A percentile compares a stretch with the other conserved stretches of the same genome.
These are phyloP conservation scores for Trissolcus brochymenae DNA, from an alignment of 2,888 invertebrate genomes.

Conservation along the genomic window DNA sequence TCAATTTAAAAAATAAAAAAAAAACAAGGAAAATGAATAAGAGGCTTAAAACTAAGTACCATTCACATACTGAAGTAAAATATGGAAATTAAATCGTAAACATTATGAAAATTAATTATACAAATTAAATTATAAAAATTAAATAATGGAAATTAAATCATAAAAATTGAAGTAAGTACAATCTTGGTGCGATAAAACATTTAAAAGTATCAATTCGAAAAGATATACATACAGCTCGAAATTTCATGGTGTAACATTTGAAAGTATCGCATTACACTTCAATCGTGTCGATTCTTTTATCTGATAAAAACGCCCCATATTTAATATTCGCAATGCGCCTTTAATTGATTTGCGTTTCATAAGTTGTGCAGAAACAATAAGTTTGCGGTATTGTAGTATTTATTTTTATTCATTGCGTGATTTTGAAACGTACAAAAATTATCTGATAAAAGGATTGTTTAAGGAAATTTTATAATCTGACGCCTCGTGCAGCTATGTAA, in stretches of 20 bases:
- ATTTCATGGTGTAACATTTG: conserved; percentile 3
- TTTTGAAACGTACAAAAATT: conserved; percentile 9
- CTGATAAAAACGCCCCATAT: conserved; percentile 31
- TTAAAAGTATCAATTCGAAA: not conserved
- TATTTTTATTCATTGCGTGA: conserved; percentile 7
- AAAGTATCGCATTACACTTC: conserved; percentile 14
- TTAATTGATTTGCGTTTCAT: conserved; percentile 2
- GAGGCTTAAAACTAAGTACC: no score
- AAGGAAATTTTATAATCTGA: conserved; percentile 7
- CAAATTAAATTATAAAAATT: not conserved
- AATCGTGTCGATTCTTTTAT: conserved; percentile 17
- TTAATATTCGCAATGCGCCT: conserved; percentile 14
- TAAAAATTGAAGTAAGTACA: not conserved
- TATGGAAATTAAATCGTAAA: no score
- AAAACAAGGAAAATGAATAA: no score
- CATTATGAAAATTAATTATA: no score
- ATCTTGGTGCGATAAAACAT: no score
- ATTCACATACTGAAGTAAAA: no score
- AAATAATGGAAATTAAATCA: no score
- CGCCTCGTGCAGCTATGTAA: conserved; percentile 10
- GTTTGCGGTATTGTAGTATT: not conserved
- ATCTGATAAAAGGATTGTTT: conserved; percentile 8
- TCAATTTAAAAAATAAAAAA: no score
- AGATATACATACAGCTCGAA: not conserved
- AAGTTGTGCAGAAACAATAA: conserved; percentile 5